Percentiles rank a stretch among this genome's conserved stretches.
phyloP scores from a whole-genome alignment of 2,888 invertebrate species.

The Kryphioiulus occultus region DNA sequence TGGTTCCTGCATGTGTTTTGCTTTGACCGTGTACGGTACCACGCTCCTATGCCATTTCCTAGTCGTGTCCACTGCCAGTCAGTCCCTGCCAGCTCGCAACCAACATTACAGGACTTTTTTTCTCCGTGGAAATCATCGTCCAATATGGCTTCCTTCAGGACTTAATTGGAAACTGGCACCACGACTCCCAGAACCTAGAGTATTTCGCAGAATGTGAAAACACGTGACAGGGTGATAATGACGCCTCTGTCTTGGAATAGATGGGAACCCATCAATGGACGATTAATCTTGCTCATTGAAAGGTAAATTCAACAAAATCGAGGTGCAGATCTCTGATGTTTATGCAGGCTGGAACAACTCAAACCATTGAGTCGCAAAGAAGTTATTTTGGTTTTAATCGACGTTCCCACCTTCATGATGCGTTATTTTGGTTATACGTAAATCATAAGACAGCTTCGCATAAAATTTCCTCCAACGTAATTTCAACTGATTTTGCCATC shows the following conservation, averaged over 20 bases:
- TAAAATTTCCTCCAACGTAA: neutral
- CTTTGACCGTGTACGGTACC: neutral
- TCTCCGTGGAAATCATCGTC: neutral
- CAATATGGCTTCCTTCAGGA: slow-evolving; percentile 24
- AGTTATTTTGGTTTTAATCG: too few relatives aligned
- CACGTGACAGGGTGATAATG: neutral
- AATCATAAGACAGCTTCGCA: too few relatives aligned
- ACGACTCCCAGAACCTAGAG: neutral
- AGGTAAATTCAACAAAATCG: too few relatives aligned
- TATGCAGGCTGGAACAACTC: too few relatives aligned
- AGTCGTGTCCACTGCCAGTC: neutral
- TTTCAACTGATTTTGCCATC: neutral
- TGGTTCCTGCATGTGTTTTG: slow-evolving; percentile 39
- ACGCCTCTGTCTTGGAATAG: too few relatives aligned
- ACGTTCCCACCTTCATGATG: too few relatives aligned
- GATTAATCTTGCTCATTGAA: too few relatives aligned
- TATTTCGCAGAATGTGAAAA: neutral
- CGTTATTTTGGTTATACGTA: too few relatives aligned
- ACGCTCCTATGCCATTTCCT: neutral
- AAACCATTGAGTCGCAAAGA: too few relatives aligned
- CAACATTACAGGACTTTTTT: neutral
- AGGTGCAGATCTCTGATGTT: too few relatives aligned
- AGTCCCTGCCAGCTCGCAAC: neutral
- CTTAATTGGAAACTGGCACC: slow-evolving; percentile 11
- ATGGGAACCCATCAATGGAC: too few relatives aligned